Conservation (phyloP, 2,113 vertebrate genomes). For the Pterocles orientalis region DNA sequence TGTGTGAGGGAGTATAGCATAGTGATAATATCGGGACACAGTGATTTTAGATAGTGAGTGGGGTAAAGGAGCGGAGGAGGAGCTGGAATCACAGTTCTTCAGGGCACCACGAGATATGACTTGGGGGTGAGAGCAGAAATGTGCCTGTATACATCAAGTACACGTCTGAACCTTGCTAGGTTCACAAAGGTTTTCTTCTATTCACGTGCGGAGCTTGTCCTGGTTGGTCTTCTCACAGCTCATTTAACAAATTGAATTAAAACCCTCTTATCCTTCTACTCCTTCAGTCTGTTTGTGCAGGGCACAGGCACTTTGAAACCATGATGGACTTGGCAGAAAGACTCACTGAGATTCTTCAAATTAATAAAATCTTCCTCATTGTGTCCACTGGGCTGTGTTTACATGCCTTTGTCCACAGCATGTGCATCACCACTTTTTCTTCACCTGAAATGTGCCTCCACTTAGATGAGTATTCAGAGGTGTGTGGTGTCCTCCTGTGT, state of each 20-base stretch:
- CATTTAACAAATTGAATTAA: not conserved
- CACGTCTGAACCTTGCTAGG: not conserved
- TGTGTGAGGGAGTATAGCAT: accelerated
- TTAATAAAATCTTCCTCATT: not conserved
- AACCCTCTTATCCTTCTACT: not conserved
- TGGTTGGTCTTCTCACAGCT: not conserved
- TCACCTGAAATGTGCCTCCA: not conserved
- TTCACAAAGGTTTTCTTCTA: not conserved
- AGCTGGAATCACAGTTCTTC: not conserved
- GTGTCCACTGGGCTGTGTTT: not conserved
- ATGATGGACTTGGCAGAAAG: not conserved
- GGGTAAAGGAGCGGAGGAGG: not conserved
- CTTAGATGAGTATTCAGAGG: not conserved
- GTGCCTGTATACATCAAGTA: not conserved
- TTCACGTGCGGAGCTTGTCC: not conserved
- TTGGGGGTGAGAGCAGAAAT: not conserved
- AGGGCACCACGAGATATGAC: not conserved
- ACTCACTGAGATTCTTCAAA: not conserved
- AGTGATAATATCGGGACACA: not conserved
- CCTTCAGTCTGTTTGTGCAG: not conserved
- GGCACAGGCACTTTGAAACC: not conserved
- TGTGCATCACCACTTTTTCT: not conserved
- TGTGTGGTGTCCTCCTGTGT: not conserved
- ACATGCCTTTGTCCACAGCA: not conserved
- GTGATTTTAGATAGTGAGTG: not conserved